phyloP scores from a whole-genome alignment of 2,888 invertebrate genomes.

The Balanococcus diminutus region DNA sequence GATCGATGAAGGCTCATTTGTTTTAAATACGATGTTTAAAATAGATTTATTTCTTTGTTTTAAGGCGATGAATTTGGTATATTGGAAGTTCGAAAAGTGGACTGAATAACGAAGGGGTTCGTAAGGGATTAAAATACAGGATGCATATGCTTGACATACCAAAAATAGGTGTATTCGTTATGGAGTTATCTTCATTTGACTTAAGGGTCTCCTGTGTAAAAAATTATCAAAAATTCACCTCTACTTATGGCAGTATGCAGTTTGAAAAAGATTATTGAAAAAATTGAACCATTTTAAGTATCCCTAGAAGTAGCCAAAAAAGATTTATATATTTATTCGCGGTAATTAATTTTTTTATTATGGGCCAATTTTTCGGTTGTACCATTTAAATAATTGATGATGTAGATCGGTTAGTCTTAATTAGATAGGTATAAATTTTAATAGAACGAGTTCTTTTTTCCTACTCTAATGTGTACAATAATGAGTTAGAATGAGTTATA shows the following conservation, averaged over 20 bases:
- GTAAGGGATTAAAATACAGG: background rate
- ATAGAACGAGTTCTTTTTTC: background rate
- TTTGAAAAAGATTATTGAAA: background rate
- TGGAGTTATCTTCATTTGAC: background rate
- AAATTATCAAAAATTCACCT: background rate
- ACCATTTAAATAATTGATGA: constrained; percentile 25
- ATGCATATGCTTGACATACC: too few relatives aligned
- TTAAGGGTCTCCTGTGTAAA: background rate
- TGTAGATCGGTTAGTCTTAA: background rate
- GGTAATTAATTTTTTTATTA: constrained; percentile 11
- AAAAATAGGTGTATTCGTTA: too few relatives aligned
- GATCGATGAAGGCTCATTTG: background rate
- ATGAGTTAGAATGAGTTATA: background rate
- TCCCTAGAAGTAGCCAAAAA: background rate
- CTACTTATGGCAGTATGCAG: background rate
- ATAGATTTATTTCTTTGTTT: constrained; percentile 19
- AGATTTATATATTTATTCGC: background rate
- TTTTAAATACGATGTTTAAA: constrained; percentile 8
- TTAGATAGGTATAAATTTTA: constrained; percentile 8
- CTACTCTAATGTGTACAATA: background rate
- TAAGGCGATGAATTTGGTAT: background rate
- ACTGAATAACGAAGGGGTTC: background rate
- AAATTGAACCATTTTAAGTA: background rate
- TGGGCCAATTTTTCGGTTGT: background rate
- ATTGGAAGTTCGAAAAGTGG: background rate